Evolutionary conservation across 1,140 invertebrate genomes (phyloP), one percentile per base, ranked within the genome.

Genomic region (Adelges cooleyi): DNA sequence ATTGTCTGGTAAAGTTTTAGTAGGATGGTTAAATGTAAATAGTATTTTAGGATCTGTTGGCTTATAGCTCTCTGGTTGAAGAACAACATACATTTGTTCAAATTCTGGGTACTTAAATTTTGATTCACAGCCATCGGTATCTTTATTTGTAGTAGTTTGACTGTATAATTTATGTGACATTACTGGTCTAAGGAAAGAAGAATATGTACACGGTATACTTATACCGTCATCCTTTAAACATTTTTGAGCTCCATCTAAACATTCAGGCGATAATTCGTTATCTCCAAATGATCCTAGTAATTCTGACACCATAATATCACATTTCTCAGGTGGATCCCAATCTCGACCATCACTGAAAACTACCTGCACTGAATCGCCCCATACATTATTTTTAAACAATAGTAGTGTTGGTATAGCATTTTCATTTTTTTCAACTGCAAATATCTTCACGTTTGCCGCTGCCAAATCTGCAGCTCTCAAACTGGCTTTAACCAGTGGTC

Each of bases 191-290:
- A 98, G 80, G 75, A 87, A 96, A 0, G 94, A 98, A 3, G 86
- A 93, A 71, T 98, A 98, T 65, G 84, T 83, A 70, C 76, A 76
- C 5, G 95, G 95, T 75, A 98, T 97, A 73, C 90, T 94, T 65
- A 98, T 88, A 18, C 93, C 94, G 78, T 86, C 85, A 51, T 85
- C 85, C 80, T 91, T 94, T 0, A 98, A 75, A 69, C 94, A 87
- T 48, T 85, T 82, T 70, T 93, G 85, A n/a, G 92, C 93, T 10
- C 95, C 94, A 80, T 99, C 94, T 15, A 99, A 79, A 78, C 96
- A 99, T 77, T 99, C 97, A 0, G 97, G 97, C 1, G 92, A 96
- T 0, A 99, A 81, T 79, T 99, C 97, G 77, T 99, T 99, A 74
- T 99, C 95, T 23, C 94, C 95, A 81, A 99, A 98, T 11, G 95